Percentiles rank a stretch among this genome's conserved stretches.
phyloP scores from a whole-genome alignment of 2,797 vertebrate species.

The Microctenopoma stevenorrisi region DNA sequence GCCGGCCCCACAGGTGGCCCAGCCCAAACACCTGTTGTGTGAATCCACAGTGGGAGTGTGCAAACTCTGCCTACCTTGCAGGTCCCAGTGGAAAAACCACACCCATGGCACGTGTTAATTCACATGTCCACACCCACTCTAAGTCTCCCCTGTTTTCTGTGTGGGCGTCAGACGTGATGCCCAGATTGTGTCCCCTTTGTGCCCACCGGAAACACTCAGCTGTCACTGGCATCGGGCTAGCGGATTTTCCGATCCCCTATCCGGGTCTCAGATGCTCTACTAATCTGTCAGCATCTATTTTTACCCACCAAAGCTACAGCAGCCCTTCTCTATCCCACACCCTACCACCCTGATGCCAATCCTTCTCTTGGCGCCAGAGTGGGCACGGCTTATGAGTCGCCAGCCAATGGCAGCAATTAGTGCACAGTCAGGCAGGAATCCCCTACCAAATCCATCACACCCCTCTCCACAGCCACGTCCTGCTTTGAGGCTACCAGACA shows the following conservation, averaged over 20 bases:
- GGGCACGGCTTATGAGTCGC: slow-evolving; percentile 70
- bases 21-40: slow-evolving; percentile 85
- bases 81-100: slow-evolving; percentile 71
- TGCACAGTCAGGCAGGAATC: slow-evolving; percentile 85
- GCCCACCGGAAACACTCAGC: slow-evolving; percentile 76
- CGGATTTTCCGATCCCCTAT: slow-evolving; percentile 86
- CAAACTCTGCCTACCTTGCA: slow-evolving; percentile 72
- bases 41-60: slow-evolving; percentile 80
- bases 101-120: slow-evolving; percentile 62
- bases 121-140: slow-evolving; percentile 44
- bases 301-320: slow-evolving; percentile 76
- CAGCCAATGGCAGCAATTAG: slow-evolving; percentile 82
- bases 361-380: slow-evolving; percentile 65
- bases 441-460: slow-evolving; percentile 79
- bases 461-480: slow-evolving; percentile 77
- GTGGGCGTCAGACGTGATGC: slow-evolving; percentile 77
- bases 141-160: slow-evolving; percentile 61
- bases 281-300: slow-evolving; percentile 85
- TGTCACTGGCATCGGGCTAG: slow-evolving; percentile 73
- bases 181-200: slow-evolving; percentile 79
- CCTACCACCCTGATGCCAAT: slow-evolving; percentile 72
- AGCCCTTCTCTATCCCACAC: slow-evolving; percentile 73
- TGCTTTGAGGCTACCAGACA: slow-evolving; percentile 71
- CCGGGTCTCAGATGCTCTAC: slow-evolving; percentile 84
- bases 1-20: slow-evolving; percentile 82